phyloP scores from a whole-genome alignment of 1,140 invertebrate species.

The Leptinotarsa defecta region DNA sequence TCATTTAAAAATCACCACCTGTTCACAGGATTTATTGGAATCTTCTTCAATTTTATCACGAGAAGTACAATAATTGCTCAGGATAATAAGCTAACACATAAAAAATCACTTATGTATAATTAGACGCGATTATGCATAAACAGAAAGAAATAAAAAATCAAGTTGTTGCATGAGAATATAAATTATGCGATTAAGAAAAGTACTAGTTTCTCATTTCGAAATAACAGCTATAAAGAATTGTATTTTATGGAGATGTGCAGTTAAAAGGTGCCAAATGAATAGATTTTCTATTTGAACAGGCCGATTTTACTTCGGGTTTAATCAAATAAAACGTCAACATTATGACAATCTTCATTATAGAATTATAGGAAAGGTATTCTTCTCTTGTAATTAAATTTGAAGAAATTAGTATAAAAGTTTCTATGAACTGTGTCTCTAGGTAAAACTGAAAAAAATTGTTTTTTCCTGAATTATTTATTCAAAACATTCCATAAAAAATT shows the following conservation, averaged over 20 bases:
- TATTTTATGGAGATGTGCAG: background rate
- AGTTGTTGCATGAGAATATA: constrained; percentile 3
- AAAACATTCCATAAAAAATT: too few species aligned
- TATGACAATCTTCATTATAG: background rate
- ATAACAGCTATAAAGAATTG: background rate
- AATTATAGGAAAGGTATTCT: too few species aligned
- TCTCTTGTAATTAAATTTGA: too few species aligned
- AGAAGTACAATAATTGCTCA: background rate
- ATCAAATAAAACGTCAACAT: background rate
- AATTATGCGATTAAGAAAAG: constrained; percentile 8
- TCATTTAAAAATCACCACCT: background rate
- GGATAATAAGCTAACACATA: background rate
- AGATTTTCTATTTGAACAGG: background rate
- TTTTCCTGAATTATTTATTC: too few species aligned
- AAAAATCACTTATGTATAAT: constrained; percentile 9
- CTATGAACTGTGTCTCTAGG: too few species aligned
- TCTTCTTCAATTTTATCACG: background rate
- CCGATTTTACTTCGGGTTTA: background rate
- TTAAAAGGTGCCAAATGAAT: background rate
- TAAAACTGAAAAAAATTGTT: too few species aligned
- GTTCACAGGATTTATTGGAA: background rate
- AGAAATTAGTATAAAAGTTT: too few species aligned
- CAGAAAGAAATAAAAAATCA: background rate
- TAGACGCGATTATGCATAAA: background rate
- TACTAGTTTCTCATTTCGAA: background rate